Evolutionary conservation across 2,888 invertebrate species (phyloP).

Genomic region (Camptogramma bilineatum): DNA sequence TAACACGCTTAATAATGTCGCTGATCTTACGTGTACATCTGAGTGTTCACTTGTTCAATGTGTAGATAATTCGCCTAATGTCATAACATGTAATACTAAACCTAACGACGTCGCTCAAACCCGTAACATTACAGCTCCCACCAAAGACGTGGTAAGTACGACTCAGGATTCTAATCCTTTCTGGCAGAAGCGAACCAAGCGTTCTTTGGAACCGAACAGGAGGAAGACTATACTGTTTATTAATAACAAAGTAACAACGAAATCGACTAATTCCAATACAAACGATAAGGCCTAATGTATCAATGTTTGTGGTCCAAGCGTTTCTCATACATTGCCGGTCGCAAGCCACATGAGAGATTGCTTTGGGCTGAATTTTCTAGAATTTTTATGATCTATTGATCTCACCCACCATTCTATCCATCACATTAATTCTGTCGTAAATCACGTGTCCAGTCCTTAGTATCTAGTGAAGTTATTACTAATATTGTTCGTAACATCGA

Average conservation of each 20-base stretch:
- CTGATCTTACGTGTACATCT: slow-evolving; percentile 63
- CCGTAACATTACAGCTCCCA: slow-evolving; percentile 61
- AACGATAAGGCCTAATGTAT: slow-evolving; percentile 53
- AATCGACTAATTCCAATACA: slow-evolving; percentile 56
- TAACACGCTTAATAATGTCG: slow-evolving; percentile 63
- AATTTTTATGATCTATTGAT: slow-evolving; percentile 75
- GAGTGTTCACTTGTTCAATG: slow-evolving; percentile 61
- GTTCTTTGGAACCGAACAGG: slow-evolving; percentile 77
- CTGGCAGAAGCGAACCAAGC: slow-evolving; percentile 77
- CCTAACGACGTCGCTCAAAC: slow-evolving; percentile 54
- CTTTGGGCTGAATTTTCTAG: slow-evolving; percentile 61
- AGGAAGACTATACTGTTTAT: slow-evolving; percentile 82
- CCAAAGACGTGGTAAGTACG: slow-evolving; percentile 69
- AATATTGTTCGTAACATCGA: slow-evolving; percentile 51
- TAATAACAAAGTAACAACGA: slow-evolving; percentile 77
- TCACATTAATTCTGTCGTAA: slow-evolving; percentile 46
- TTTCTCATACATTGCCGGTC: slow-evolving; percentile 74
- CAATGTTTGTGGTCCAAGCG: slow-evolving; percentile 49
- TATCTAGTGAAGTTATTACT: slow-evolving; percentile 45
- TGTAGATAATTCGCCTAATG: slow-evolving; percentile 55
- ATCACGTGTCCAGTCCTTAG: slow-evolving; percentile 38
- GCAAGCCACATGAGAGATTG: slow-evolving; percentile 73
- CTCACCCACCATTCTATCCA: slow-evolving; percentile 58
- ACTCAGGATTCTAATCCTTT: slow-evolving; percentile 80
- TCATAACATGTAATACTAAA: slow-evolving; percentile 53